Base-by-base conservation (phyloP, 2,113 vertebrate genomes). In the Ctenomys sociabilis region DNA sequence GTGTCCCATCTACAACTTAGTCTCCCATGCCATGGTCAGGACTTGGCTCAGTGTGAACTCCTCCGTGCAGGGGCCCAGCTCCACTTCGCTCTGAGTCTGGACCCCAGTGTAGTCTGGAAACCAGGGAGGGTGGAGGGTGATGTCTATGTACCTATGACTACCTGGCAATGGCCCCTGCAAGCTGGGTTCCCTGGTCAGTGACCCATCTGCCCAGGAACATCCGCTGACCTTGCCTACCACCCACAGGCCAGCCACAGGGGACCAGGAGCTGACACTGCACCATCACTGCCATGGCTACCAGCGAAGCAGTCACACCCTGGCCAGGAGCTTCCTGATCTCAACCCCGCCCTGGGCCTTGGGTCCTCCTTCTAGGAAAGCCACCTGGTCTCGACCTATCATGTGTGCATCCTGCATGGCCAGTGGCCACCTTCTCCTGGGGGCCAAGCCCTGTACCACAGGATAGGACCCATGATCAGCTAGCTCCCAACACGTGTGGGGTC, bases 291-390 rank as follows among this genome's bases (percentile, higher is more conserved):
- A 19, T 0, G 1, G 49, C 84, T 10, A 28, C 57, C 32, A 22
- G 40, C 4, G 9, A 28, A 10, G 21, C 45, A 0, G 1, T 32
- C 72, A 12, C 21, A 49, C 0, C 43, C 59, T 30, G 3, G 32
- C 32, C 45, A 0, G 73, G 73, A 75, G 24, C 24, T 43, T 75
- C 4, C 37, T 75, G 72, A 26, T 14, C 5, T 1, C 12, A 35
- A 54, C 40, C 75, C 43, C 26, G n/a, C 26, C 40, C 73, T 45
- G 73, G 40, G 24, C 73, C 26, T 77, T 30, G 43, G 75, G 26
- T 78, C 54, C 45, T 8, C n/a, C 72, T 24, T 14, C 32, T 14
- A 3, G 24, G 1, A 16, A 16, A 68, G 24, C 7, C 21, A 66
- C 24, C 26, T 19, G 3, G 30, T 37, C 26, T 19, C 24, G 40